These are phyloP conservation scores for Drosophila ficusphila DNA, from an alignment of 1,140 invertebrate genomes.

Conservation along the genomic window DNA sequence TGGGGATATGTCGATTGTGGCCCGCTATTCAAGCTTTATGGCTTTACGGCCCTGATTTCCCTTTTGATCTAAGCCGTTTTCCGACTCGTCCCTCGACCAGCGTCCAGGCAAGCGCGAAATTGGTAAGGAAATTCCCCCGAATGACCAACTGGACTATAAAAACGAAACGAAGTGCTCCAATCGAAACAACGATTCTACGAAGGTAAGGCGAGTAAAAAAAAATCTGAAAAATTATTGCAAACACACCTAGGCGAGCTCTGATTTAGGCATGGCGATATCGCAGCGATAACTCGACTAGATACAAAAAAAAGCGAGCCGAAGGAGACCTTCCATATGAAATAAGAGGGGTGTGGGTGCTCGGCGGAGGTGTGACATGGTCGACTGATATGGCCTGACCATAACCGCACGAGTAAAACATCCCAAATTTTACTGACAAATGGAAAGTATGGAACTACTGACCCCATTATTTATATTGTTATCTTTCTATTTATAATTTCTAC, in stretches of 20 bases:
- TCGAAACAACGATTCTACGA: conserved; percentile 14
- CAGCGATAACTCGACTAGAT: conserved; percentile 63
- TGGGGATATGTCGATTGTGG: conserved; percentile 19
- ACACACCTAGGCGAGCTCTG: conserved; percentile 70
- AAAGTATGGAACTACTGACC: not conserved
- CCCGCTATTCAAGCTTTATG: conserved; percentile 51
- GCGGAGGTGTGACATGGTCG: conserved; percentile 14
- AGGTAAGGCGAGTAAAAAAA: not conserved
- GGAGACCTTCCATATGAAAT: conserved; percentile 28
- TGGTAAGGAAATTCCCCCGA: not conserved
- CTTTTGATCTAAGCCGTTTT: conserved; percentile 61
- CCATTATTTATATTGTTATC: not conserved
- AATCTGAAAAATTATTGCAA: conserved; percentile 69
- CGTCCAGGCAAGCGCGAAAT: not conserved
- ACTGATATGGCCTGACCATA: conserved; percentile 38
- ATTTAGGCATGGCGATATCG: conserved; percentile 70
- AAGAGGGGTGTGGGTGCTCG: not conserved
- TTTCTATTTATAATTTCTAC: not conserved
- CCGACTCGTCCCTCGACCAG: conserved; percentile 1
- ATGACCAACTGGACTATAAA: not conserved
- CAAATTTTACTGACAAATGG: not conserved
- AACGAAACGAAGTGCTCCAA: not conserved
- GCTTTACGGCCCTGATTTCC: conserved; percentile 71
- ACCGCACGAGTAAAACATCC: not conserved
- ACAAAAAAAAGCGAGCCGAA: conserved; percentile 23